These are phyloP conservation scores for Drosophila vallismaia DNA, from an alignment of 2,888 invertebrate species.

Conservation along the genomic window DNA sequence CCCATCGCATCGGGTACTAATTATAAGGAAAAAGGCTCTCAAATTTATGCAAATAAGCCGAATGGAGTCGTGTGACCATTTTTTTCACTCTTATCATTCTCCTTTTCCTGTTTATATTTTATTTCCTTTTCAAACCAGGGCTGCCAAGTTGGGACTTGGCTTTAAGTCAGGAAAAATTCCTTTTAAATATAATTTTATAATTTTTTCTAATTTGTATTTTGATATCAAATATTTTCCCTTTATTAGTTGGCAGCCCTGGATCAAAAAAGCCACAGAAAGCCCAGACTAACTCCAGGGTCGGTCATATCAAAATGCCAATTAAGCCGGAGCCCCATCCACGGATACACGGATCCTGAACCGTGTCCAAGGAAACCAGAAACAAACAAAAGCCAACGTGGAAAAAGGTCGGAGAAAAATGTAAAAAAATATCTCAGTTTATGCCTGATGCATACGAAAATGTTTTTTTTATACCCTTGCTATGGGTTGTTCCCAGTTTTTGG, in stretches of 20 bases:
- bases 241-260: not conserved
- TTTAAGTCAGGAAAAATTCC: too few relatives aligned
- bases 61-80: constrained; percentile 1
- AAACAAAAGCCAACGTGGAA: constrained; percentile 15
- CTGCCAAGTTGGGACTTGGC: not conserved
- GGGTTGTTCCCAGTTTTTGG: too few relatives aligned
- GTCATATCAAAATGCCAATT: constrained; percentile 76
- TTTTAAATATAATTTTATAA: not conserved
- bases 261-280: constrained; percentile 18
- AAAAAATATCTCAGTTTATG: constrained; percentile 41
- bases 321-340: constrained; percentile 55
- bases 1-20: constrained; percentile 50
- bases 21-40: constrained; percentile 47
- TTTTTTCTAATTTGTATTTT: not conserved
- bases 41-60: constrained; percentile 42
- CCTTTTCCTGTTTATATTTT: constrained; percentile 17
- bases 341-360: constrained; percentile 34
- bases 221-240: not conserved
- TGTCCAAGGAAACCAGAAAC: constrained; percentile 11
- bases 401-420: constrained; percentile 27
- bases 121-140: constrained; percentile 4
- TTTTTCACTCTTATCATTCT: not conserved
- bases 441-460: constrained; percentile 54
- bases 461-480: constrained; percentile 5
- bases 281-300: constrained; percentile 29